phyloP scores from a whole-genome alignment of 2,113 vertebrate genomes.

The Uria lomvia region DNA sequence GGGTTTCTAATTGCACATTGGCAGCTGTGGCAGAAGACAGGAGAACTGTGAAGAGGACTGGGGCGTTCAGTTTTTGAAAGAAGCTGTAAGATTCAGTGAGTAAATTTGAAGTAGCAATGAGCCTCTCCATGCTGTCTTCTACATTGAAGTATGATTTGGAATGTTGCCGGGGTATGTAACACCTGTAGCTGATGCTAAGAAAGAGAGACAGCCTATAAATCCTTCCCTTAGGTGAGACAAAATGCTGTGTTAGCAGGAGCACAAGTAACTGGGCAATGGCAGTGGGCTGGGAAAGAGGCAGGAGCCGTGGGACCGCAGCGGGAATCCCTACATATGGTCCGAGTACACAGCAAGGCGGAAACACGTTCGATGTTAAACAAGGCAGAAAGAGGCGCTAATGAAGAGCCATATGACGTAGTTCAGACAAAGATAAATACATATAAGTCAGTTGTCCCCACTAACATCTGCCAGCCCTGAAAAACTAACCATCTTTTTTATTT shows the following conservation, averaged over 20 bases:
- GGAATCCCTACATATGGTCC: rapidly evolving
- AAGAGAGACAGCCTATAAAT: neutral
- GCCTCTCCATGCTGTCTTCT: neutral
- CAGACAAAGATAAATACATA: neutral
- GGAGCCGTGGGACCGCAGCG: neutral
- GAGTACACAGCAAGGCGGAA: neutral
- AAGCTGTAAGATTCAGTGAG: neutral
- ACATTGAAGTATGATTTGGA: neutral
- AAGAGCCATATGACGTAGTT: neutral
- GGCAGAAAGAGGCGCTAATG: neutral
- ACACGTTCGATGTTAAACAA: rapidly evolving
- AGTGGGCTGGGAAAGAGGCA: neutral
- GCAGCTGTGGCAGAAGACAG: neutral
- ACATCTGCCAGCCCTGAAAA: neutral
- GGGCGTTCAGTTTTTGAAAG: neutral
- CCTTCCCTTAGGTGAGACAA: neutral
- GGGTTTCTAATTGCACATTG: neutral
- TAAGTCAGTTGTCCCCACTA: neutral
- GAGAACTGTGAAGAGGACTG: neutral
- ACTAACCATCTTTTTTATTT: neutral
- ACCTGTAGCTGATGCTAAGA: neutral
- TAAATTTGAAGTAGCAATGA: neutral
- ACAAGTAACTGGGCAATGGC: neutral
- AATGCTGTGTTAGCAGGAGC: neutral
- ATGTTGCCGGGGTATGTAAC: neutral